Conservation (phyloP, 2,888 invertebrate species). For the Machimus atricapillus region DNA sequence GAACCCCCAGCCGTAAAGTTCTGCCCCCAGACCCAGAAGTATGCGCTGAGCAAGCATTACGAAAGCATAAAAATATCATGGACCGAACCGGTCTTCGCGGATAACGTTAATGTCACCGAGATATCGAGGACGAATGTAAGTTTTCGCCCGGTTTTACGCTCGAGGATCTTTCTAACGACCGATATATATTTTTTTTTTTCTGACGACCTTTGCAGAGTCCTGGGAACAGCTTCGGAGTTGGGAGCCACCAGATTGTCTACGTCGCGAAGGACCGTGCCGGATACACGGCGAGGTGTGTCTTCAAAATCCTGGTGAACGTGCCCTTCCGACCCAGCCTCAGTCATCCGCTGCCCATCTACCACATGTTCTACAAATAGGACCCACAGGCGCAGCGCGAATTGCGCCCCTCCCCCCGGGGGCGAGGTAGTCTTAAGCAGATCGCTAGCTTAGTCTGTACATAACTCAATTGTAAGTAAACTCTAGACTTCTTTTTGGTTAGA, state of each 20-base stretch:
- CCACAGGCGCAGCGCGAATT: neutral
- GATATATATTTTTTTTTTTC: neutral
- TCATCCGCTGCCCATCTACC: constrained; percentile 47
- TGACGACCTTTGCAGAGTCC: constrained; percentile 58
- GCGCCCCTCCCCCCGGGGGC: neutral
- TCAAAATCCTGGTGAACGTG: constrained; percentile 53
- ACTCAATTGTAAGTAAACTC: constrained; percentile 19
- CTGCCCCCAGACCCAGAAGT: constrained; percentile 60
- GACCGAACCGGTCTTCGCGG: constrained; percentile 64
- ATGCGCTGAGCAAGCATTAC: constrained; percentile 47
- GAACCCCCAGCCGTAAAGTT: constrained; percentile 63
- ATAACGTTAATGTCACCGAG: constrained; percentile 63
- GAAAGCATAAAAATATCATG: constrained; percentile 57
- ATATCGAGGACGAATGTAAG: constrained; percentile 61
- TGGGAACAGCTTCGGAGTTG: constrained; percentile 60
- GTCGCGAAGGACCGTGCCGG: constrained; percentile 64
- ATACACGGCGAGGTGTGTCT: constrained; percentile 63
- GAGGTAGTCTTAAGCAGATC: neutral
- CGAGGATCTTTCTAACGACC: neutral
- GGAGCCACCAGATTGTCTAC: constrained; percentile 63
- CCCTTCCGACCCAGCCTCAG: constrained; percentile 44
- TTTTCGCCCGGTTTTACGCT: neutral
- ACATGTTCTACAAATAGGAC: constrained; percentile 45
- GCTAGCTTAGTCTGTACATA: constrained; percentile 13
- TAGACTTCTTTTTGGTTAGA: neutral